These are phyloP conservation scores for Lagocephalus sceleratus DNA, from an alignment of 2,797 vertebrate species.

Conservation along the genomic window DNA sequence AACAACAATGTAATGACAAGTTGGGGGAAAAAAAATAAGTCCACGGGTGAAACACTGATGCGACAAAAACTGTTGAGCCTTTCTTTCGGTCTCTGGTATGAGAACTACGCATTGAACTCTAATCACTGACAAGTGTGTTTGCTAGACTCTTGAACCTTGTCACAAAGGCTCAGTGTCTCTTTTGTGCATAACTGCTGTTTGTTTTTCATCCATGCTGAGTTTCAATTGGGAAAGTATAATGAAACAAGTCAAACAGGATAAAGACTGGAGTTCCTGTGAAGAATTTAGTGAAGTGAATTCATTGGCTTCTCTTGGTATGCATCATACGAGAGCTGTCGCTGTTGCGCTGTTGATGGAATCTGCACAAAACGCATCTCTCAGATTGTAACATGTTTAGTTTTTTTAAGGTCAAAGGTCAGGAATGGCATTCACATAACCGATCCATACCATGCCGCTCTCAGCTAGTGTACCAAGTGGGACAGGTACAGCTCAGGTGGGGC, in stretches of 20 bases:
- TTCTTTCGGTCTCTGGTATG: conserved; percentile 25
- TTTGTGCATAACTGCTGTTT: conserved; percentile 30
- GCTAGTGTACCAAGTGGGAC: no score
- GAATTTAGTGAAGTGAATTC: no score
- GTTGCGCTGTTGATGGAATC: no score
- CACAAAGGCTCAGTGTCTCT: conserved; percentile 2
- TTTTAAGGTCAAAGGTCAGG: no score
- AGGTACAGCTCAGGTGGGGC: no score
- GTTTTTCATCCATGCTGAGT: conserved; percentile 30
- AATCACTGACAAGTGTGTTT: conserved; percentile 2
- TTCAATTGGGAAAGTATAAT: conserved; percentile 40
- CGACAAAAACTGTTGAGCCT: not conserved
- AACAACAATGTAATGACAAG: conserved; percentile 1
- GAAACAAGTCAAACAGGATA: conserved; percentile 37
- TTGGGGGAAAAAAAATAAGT: conserved; percentile 23
- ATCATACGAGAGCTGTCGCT: no score
- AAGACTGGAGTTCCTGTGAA: conserved; percentile 13
- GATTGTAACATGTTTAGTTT: no score
- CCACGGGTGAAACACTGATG: conserved; percentile 9
- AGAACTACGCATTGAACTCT: conserved; percentile 9
- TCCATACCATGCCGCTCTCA: no score
- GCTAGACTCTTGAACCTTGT: no score
- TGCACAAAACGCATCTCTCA: no score
- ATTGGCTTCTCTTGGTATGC: no score
- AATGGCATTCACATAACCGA: no score